Base-by-base conservation (phyloP, 2,888 invertebrate species). In the Blastobasis adustella region DNA sequence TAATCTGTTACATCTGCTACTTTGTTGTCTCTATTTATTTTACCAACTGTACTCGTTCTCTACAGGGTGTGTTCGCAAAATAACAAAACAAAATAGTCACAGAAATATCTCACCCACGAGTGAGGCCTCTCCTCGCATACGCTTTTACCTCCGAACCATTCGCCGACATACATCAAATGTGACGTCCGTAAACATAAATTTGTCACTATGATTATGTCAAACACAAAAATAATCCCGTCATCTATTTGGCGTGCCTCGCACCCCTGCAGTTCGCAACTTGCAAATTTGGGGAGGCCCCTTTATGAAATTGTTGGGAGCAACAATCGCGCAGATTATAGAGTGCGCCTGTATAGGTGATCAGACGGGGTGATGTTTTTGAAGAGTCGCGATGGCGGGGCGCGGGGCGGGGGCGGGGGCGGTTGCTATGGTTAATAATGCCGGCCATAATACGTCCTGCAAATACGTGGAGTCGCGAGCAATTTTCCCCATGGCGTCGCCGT, bases 151-250 rank as follows among this genome's bases (percentile, higher is more conserved):
- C n/a, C 42, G 9, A n/a, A 42, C 10, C 5, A 6, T 8, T 42
- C 6, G 41, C 41, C 9, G 9, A 9, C 41, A 67, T 62, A 66
- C 67, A 69, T 80, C 79, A 76, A 74, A 74, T 68, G 67, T 77
- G 82, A 82, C 84, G 82, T 67, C 77, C 78, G 79, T 79, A 79
- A 79, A 81, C 69, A 82, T 75, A 79, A 81, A 85, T 87, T 87
- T 88, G 87, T 88, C 87, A 87, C 84, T 85, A 85, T 79, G 87
- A 87, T 88, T 86, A 88, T 87, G 87, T 87, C 87, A 88, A 87
- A 86, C 81, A 84, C 86, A 87, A 84, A 85, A 83, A 87, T 88
- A 88, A 88, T 87, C 87, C 86, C 80, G 82, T 85, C 87, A 86
- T 87, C 81, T 82, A 77, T 84, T 81, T 81, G 83, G 79, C 82